Conservation (phyloP, 2,113 vertebrate genomes). For the Neolamprologus longior region DNA sequence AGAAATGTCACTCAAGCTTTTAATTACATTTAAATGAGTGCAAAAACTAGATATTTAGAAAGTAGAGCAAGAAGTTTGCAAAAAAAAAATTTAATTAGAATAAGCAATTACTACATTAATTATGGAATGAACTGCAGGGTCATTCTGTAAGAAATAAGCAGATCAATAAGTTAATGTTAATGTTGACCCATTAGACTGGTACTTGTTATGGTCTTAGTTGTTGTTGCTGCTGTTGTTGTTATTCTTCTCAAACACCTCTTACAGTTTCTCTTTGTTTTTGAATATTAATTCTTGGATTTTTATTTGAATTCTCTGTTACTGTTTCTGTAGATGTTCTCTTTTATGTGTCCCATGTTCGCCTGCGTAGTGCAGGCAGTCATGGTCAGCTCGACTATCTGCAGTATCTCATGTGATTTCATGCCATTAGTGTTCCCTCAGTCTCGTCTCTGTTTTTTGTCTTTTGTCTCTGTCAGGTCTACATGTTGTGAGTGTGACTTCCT, state of each 20-base stretch:
- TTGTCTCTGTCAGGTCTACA: neutral
- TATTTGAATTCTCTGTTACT: neutral
- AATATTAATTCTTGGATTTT: too few species aligned
- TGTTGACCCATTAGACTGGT: neutral
- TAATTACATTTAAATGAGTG: neutral
- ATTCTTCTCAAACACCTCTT: too few species aligned
- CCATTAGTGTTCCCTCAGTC: neutral
- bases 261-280: too few species aligned
- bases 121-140: neutral
- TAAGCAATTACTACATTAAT: neutral
- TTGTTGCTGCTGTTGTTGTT: neutral
- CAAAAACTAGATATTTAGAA: neutral
- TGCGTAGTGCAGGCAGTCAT: neutral
- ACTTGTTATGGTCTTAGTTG: neutral
- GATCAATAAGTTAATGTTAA: neutral
- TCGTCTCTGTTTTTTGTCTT: neutral
- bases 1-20: neutral
- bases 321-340: neutral
- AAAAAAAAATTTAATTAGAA: neutral
- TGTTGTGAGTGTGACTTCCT: neutral
- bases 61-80: neutral
- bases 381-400: neutral
- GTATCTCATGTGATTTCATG: neutral
- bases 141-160: neutral
- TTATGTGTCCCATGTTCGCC: neutral